Evolutionary conservation across 2,113 vertebrate genomes (phyloP), one percentile per base, ranked within the genome.

Genomic region (Urocynchramus pylzowi): DNA sequence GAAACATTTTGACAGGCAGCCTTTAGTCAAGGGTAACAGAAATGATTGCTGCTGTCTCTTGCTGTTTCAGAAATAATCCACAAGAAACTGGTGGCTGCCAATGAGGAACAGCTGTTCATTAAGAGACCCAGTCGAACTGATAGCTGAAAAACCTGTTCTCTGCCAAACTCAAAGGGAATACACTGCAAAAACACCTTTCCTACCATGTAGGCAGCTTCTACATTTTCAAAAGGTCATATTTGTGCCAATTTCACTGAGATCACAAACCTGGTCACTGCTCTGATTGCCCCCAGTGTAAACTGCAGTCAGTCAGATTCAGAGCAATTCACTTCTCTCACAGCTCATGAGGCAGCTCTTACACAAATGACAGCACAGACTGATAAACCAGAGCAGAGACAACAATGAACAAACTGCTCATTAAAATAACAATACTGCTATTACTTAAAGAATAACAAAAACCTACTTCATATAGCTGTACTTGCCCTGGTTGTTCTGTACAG

Each of bases 1-100:
- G 78, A 71, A 77, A 81, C 54, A 53, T 75, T 93, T 60, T 78
- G 71, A 91, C 61, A 49, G 28, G 52, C 90, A 84, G 89, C 67
- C 73, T 88, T 96, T 81, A 82, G 60, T 56, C 65, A 49, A 84
- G 96, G 88, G 30, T 80, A 95, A 47, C 71, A 90, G 94, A 87
- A 87, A 80, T 22, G 53, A 95, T 79, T 56, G 69, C 90, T 89
- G 68, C 93, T 94, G 80, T 93, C 86, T 56, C 75, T 87, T 61
- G 50, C 77, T 85, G 65, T 84, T 95, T 95, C 74, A 73, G 92
- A 97, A 96, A 91, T 93, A 89, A 91, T 76, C 78, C 50, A 52
- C 27, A 64, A 95, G 92, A 84, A 81, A 37, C 42, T 37, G 70
- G 68, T 88, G 85, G 86, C 39, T 95, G 94, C 94, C 96, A 92